phyloP scores from a whole-genome alignment of 2,888 invertebrate species.

The Stegophylla sp. region DNA sequence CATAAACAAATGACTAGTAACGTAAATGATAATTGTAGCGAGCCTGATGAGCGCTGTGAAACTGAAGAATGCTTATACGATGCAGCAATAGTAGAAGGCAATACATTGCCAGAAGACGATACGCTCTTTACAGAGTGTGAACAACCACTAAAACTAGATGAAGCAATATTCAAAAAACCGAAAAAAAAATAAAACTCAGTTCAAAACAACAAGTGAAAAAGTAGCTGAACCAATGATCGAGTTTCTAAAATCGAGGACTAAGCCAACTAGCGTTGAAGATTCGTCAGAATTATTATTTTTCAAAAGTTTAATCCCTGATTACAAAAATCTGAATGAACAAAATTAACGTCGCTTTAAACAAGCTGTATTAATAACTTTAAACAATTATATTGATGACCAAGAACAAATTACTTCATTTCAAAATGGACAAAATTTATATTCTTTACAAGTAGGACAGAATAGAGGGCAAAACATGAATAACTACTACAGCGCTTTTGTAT shows the following conservation, averaged over 20 bases:
- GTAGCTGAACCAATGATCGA: slow-evolving; percentile 14
- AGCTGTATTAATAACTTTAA: slow-evolving; percentile 14
- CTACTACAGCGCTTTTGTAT: neutral
- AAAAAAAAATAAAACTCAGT: slow-evolving; percentile 2
- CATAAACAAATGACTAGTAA: slow-evolving; percentile 21
- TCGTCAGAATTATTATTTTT: slow-evolving; percentile 24
- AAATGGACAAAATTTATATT: slow-evolving; percentile 11
- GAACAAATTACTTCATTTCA: neutral
- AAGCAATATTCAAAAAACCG: neutral
- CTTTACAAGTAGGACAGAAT: neutral
- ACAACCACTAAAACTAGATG: neutral
- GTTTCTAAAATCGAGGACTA: slow-evolving; percentile 23
- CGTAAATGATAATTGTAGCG: neutral
- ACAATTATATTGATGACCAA: neutral
- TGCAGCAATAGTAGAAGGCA: slow-evolving; percentile 1
- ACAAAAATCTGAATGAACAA: neutral
- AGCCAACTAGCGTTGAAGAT: neutral
- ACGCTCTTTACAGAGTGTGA: neutral
- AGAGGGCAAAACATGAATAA: neutral
- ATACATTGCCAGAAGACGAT: slow-evolving; percentile 1
- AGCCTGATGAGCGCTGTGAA: neutral
- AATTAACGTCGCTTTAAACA: slow-evolving; percentile 8
- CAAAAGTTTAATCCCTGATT: slow-evolving; percentile 19
- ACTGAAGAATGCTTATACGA: neutral
- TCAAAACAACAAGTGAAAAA: slow-evolving; percentile 3